phyloP scores from a whole-genome alignment of 2,797 vertebrate species.

The Acridotheres tristis region DNA sequence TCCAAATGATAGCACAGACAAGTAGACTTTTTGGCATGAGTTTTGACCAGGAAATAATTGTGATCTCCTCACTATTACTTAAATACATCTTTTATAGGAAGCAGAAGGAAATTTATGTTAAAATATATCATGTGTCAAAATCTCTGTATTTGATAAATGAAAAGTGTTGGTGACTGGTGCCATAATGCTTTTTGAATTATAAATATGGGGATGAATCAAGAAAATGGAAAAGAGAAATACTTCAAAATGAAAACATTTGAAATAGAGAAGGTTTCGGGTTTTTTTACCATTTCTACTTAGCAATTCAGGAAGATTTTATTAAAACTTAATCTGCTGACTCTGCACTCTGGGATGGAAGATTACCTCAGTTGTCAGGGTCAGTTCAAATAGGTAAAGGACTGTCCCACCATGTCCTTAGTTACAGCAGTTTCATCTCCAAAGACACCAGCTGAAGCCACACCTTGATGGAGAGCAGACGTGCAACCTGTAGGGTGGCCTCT shows the following conservation, averaged over 20 bases:
- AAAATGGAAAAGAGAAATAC: neutral
- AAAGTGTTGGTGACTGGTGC: conserved; percentile 14
- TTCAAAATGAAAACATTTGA: conserved; percentile 13
- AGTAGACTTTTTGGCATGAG: neutral
- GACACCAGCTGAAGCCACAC: neutral
- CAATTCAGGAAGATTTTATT: neutral
- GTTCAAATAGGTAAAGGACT: neutral
- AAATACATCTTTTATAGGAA: conserved; percentile 39
- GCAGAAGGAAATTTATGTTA: conserved; percentile 8
- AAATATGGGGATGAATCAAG: neutral
- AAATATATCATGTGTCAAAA: conserved; percentile 13
- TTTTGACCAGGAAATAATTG: conserved; percentile 21
- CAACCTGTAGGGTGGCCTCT: neutral
- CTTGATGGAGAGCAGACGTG: neutral
- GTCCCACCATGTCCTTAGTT: neutral
- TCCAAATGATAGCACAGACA: neutral
- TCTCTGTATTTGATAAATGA: neutral
- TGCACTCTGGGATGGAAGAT: neutral
- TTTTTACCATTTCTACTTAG: neutral
- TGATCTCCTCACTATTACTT: neutral
- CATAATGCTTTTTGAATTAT: conserved; percentile 20
- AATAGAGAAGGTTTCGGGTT: neutral
- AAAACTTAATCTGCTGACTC: neutral
- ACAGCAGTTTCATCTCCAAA: neutral
- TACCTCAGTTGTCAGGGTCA: neutral